Conservation (phyloP, 2,113 vertebrate species). For the Paradisaea rubra region DNA sequence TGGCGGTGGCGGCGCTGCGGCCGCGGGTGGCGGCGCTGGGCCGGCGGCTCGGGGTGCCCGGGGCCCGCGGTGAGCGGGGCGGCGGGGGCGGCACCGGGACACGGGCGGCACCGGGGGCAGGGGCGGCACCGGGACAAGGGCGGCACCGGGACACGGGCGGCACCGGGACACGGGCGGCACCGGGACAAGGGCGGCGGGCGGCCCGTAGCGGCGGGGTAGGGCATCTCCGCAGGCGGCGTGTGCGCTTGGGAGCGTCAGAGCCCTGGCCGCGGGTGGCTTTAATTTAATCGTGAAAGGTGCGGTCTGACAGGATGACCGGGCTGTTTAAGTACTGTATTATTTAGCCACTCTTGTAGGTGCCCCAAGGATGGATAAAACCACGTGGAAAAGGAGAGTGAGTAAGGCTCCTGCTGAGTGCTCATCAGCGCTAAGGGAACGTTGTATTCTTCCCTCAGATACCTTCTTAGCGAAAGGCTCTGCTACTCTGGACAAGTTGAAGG, state of each 20-base stretch:
- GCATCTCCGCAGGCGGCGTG: too few species aligned
- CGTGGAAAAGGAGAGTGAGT: background rate
- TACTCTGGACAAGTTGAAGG: constrained; percentile 82
- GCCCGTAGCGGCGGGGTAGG: background rate
- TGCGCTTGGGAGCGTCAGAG: background rate
- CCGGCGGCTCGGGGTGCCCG: too few species aligned
- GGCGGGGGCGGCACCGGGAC: too few species aligned
- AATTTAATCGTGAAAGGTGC: background rate
- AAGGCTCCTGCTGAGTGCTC: background rate
- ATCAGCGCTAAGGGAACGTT: background rate
- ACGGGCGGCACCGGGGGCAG: background rate
- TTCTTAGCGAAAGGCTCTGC: constrained; percentile 87
- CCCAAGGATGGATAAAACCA: accelerated
- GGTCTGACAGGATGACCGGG: accelerated
- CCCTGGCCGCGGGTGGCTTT: too few species aligned
- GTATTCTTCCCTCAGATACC: constrained; percentile 71
- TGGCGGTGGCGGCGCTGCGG: background rate
- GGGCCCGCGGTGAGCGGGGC: too few species aligned
- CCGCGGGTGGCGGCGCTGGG: too few species aligned
- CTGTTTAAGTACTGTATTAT: accelerated
- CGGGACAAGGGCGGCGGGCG: background rate
- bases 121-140: too few species aligned
- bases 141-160: background rate
- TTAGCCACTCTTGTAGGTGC: accelerated
- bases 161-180: too few species aligned